A percentile compares a stretch with the other conserved stretches of the same genome.
These are phyloP conservation scores for Agriotes lineatus DNA, from an alignment of 2,888 invertebrate species.

Conservation along the genomic window DNA sequence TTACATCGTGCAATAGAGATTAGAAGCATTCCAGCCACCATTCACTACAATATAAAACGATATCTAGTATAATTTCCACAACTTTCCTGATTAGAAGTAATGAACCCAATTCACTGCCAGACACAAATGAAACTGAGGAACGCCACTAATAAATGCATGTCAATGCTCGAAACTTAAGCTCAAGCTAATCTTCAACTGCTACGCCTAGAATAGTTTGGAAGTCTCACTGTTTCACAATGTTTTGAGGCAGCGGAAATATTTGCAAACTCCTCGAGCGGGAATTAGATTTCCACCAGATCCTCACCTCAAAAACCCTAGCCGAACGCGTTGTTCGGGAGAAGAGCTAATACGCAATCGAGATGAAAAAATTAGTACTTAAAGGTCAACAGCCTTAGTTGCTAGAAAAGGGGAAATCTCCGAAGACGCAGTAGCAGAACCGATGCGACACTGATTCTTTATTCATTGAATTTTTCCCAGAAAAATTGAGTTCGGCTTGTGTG, in stretches of 20 bases:
- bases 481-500: slow-evolving; percentile 1
- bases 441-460: slow-evolving; percentile 5
- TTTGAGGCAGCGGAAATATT: no score
- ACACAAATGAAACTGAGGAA: slow-evolving; percentile 6
- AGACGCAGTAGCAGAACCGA: background rate
- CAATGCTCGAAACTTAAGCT: slow-evolving; percentile 17
- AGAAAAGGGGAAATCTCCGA: background rate
- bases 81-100: slow-evolving; percentile 18
- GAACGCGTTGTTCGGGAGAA: no score
- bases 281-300: no score
- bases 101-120: slow-evolving; percentile 11
- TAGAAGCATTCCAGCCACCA: background rate
- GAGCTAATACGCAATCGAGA: no score
- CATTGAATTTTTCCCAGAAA: slow-evolving; percentile 7
- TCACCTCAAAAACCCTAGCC: no score
- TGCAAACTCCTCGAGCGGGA: no score
- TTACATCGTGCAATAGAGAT: background rate
- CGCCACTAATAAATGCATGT: slow-evolving; percentile 19
- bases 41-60: background rate
- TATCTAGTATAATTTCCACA: slow-evolving; percentile 17
- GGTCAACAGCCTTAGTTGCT: slow-evolving; percentile 1
- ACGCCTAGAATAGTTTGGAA: slow-evolving; percentile 17
- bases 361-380: background rate
- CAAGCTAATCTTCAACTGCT: background rate
- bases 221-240: background rate